phyloP scores from a whole-genome alignment of 2,797 vertebrate genomes.

The Lagodon rhomboides region DNA sequence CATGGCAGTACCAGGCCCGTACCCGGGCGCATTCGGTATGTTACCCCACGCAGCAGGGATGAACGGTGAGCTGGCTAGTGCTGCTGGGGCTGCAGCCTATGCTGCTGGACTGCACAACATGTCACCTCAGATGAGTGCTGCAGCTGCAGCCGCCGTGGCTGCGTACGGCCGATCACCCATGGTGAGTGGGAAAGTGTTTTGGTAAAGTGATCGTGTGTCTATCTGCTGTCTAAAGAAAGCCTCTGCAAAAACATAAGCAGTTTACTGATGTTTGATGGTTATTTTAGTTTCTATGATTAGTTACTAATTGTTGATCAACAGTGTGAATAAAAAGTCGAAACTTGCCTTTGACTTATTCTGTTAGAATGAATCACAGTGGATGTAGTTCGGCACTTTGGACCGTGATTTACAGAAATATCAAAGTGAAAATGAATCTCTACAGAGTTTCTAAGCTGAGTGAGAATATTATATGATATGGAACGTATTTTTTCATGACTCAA shows the following conservation, averaged over 20 bases:
- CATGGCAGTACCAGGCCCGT: conserved; percentile 92
- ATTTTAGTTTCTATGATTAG: not conserved
- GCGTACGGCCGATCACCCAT: conserved; percentile 95
- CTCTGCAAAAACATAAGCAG: not conserved
- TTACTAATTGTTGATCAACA: not conserved
- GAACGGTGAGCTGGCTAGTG: conserved; percentile 94
- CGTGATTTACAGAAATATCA: not conserved
- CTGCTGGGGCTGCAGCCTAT: conserved; percentile 90
- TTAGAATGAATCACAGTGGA: not conserved
- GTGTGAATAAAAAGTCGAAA: not conserved
- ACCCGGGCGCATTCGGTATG: conserved; percentile 94
- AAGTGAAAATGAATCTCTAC: not conserved
- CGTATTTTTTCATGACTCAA: not conserved
- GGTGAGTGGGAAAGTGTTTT: conserved; percentile 81
- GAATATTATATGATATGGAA: not conserved
- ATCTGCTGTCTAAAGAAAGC: not conserved
- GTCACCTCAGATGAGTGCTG: conserved; percentile 97
- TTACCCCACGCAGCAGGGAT: conserved; percentile 93
- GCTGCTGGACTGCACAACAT: conserved; percentile 94
- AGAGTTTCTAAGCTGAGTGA: not conserved
- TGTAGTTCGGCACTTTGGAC: not conserved
- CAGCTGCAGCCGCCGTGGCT: conserved; percentile 92
- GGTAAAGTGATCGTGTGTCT: not conserved
- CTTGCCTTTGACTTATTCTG: not conserved
- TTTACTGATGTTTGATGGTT: not conserved